Conservation (phyloP, 1,140 invertebrate species). For the Aphidius gifuensis region DNA sequence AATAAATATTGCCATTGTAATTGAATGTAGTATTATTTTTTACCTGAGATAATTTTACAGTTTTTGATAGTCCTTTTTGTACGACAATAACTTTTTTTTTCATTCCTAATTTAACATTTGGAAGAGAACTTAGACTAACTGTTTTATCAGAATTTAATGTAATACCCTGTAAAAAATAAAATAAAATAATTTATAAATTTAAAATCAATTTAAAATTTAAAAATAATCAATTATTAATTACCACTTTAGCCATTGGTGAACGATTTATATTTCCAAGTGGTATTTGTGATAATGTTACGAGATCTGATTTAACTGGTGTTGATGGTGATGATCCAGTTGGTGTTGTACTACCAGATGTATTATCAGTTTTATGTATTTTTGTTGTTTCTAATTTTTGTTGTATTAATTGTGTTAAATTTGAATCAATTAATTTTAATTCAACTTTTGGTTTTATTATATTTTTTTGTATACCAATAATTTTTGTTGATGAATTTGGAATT, state of each 20-base stretch:
- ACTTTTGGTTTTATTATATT: no score
- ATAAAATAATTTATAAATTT: constrained; percentile 1
- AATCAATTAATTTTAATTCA: no score
- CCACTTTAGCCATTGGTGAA: constrained; percentile 15
- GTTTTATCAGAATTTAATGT: constrained; percentile 37
- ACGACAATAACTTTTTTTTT: constrained; percentile 49
- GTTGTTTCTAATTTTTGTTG: no score
- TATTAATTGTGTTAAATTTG: no score
- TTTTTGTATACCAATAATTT: no score
- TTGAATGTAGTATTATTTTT: neutral
- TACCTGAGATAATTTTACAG: constrained; percentile 42
- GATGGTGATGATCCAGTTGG: constrained; percentile 43
- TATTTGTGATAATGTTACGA: constrained; percentile 37
- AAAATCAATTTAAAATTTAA: no score
- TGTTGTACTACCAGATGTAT: constrained; percentile 24
- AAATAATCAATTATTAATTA: neutral
- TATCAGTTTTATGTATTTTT: no score
- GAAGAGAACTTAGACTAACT: constrained; percentile 37
- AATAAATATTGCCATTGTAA: neutral
- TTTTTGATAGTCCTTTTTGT: constrained; percentile 47
- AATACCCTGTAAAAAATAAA: constrained; percentile 32
- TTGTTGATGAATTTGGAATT: no score
- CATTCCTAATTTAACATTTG: constrained; percentile 36
- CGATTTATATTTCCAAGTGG: constrained; percentile 36
- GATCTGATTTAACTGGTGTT: constrained; percentile 20